Evolutionary conservation across 2,797 vertebrate genomes (phyloP).

Genomic region (Pempheris klunzingeri): DNA sequence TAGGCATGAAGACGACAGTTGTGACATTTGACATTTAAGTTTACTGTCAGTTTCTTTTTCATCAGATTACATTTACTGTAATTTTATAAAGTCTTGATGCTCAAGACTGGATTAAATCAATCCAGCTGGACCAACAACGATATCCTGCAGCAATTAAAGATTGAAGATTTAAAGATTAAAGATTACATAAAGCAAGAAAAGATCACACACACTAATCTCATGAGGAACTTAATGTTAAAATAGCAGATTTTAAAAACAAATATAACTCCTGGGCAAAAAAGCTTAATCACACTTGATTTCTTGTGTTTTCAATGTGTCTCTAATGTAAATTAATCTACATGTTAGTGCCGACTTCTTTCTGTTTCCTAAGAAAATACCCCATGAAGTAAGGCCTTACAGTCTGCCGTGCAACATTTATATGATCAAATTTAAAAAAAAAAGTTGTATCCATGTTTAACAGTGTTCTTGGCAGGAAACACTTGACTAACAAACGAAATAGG

Average conservation of each 20-base stretch:
- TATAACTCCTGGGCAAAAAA: background rate
- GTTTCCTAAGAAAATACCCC: background rate
- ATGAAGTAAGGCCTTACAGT: no score
- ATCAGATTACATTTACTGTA: background rate
- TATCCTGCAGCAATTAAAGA: background rate
- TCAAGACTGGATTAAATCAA: background rate
- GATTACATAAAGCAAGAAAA: background rate
- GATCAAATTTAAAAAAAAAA: no score
- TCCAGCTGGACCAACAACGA: no score
- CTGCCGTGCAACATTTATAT: conserved; percentile 3
- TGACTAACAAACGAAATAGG: background rate
- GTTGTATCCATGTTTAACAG: background rate
- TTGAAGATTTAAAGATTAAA: no score
- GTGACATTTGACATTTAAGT: background rate
- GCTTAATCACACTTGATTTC: background rate
- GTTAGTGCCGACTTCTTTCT: background rate
- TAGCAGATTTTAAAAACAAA: background rate
- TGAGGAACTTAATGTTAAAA: background rate
- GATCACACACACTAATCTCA: background rate
- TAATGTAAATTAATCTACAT: background rate
- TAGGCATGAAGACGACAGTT: background rate
- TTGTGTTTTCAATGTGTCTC: background rate
- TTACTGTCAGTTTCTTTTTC: no score
- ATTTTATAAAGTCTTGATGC: background rate
- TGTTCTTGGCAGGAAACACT: background rate